These are phyloP conservation scores for Arion vulgaris DNA, from an alignment of 1,140 invertebrate species.

Conservation along the genomic window DNA sequence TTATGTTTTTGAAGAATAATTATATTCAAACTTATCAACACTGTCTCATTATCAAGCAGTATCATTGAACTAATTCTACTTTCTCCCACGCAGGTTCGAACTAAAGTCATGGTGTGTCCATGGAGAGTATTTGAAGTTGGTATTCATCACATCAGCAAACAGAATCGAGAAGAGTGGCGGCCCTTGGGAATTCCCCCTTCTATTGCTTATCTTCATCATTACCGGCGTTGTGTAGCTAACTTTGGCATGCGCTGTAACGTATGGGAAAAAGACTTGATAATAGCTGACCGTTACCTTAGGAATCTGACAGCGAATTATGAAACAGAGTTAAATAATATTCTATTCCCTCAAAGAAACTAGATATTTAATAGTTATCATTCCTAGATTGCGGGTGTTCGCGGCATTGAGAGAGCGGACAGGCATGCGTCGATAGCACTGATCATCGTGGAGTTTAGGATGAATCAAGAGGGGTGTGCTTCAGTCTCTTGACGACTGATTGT, in stretches of 20 bases:
- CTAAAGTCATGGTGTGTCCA: conserved; percentile 67
- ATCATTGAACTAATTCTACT: too few relatives aligned
- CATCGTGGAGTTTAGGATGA: too few relatives aligned
- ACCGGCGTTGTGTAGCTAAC: conserved; percentile 75
- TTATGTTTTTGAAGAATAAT: too few relatives aligned
- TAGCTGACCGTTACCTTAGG: conserved; percentile 29
- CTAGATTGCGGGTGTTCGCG: too few relatives aligned
- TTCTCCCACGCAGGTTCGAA: conserved; percentile 58
- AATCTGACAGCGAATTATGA: conserved; percentile 17
- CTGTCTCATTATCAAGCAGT: too few relatives aligned
- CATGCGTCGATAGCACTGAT: too few relatives aligned
- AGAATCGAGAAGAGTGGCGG: conserved; percentile 51
- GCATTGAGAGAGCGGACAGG: too few relatives aligned
- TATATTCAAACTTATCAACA: too few relatives aligned
- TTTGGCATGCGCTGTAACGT: conserved; percentile 63
- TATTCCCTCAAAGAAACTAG: background rate
- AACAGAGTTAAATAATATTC: background rate
- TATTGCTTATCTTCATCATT: conserved; percentile 91
- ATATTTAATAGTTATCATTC: conserved; percentile 75
- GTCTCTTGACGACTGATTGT: too few relatives aligned
- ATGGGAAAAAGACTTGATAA: conserved; percentile 49
- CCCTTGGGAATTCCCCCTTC: conserved; percentile 74
- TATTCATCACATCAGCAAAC: conserved; percentile 70
- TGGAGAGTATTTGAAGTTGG: conserved; percentile 68
- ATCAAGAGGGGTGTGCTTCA: too few relatives aligned